Conservation (phyloP, 1,140 invertebrate species). For the Kradibia gibbosae region DNA sequence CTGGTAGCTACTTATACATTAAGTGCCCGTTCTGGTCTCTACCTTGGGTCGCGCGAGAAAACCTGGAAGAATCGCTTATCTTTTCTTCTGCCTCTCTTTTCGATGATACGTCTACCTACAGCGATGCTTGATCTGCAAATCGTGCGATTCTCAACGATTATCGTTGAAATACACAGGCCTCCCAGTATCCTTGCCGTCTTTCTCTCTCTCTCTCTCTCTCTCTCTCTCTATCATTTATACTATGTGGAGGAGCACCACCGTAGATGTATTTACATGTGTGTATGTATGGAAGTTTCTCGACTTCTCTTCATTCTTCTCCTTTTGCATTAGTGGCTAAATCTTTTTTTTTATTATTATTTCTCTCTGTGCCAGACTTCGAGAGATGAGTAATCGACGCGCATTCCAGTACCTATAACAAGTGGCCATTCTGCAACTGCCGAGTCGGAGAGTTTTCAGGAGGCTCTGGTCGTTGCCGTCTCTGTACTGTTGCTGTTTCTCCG, state of each 20-base stretch:
- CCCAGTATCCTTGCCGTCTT: too few relatives aligned
- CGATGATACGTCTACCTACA: conserved; percentile 28
- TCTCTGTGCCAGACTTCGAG: conserved; percentile 29
- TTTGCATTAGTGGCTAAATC: conserved; percentile 19
- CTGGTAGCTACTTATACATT: conserved; percentile 73
- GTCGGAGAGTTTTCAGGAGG: conserved; percentile 31
- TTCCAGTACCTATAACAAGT: conserved; percentile 35
- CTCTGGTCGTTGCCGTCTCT: background rate
- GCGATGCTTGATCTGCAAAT: conserved; percentile 43
- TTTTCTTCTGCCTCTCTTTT: conserved; percentile 49
- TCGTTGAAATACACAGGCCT: conserved; percentile 41
- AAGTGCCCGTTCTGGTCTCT: conserved; percentile 69
- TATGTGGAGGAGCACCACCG: too few relatives aligned
- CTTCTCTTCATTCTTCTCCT: background rate
- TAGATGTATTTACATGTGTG: too few relatives aligned
- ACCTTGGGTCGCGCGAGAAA: conserved; percentile 47
- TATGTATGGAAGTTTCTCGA: background rate
- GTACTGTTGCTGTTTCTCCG: background rate
- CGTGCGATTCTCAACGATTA: conserved; percentile 51
- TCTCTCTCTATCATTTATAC: background rate
- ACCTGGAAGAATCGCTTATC: conserved; percentile 27
- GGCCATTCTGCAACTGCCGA: conserved; percentile 32
- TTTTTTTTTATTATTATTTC: conserved; percentile 38
- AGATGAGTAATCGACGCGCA: conserved; percentile 49
- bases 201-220: conserved; percentile 11